Conservation (phyloP, 2,797 vertebrate species). For the Characodon lateralis region DNA sequence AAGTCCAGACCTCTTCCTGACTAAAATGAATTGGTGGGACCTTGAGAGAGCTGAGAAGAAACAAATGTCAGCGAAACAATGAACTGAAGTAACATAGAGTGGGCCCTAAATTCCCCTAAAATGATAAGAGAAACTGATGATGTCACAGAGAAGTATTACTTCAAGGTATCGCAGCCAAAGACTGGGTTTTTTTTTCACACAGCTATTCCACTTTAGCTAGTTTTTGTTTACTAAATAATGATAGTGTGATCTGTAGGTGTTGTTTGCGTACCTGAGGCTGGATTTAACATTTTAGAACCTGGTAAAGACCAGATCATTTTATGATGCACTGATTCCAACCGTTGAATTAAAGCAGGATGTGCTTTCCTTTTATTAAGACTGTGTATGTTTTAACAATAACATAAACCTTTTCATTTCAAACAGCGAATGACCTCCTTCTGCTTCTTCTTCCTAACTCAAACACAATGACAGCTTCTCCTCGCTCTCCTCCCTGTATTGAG, state of each 20-base stretch:
- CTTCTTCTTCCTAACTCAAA: neutral
- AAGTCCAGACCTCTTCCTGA: too few relatives aligned
- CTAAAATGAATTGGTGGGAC: too few relatives aligned
- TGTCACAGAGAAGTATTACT: neutral
- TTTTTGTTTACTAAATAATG: neutral
- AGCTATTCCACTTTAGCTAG: too few relatives aligned
- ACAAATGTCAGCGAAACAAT: neutral
- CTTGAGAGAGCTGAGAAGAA: too few relatives aligned
- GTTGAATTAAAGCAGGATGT: neutral
- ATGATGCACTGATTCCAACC: neutral
- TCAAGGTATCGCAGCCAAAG: neutral
- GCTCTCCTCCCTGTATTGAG: neutral
- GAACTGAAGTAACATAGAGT: neutral
- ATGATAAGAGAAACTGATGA: too few relatives aligned
- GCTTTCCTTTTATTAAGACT: too few relatives aligned
- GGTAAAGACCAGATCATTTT: neutral
- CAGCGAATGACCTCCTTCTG: neutral
- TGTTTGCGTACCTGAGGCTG: neutral
- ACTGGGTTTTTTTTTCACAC: too few relatives aligned
- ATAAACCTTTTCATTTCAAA: too few relatives aligned
- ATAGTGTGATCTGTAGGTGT: neutral
- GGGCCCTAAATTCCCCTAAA: too few relatives aligned
- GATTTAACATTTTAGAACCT: neutral
- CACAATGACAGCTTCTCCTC: slow-evolving; percentile 3
- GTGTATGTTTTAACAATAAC: neutral